A percentile compares a stretch with the other conserved stretches of the same genome.
These are phyloP conservation scores for Todiramphus saurophagus DNA, from an alignment of 2,113 vertebrate species.

Conservation along the genomic window DNA sequence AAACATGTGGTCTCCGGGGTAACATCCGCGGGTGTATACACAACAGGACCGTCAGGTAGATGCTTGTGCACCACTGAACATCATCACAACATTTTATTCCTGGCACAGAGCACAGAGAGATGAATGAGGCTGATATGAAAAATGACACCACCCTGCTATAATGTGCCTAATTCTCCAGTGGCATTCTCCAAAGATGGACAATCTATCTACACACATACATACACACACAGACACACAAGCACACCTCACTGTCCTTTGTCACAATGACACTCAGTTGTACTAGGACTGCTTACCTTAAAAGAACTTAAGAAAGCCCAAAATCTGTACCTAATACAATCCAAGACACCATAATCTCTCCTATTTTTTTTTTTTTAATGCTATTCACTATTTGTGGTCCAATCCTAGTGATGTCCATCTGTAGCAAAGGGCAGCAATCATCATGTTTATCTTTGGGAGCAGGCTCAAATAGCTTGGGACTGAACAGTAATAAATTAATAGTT, in stretches of 20 bases:
- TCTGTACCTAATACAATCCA: not conserved
- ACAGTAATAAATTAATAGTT: not conserved
- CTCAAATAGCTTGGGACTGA: not conserved
- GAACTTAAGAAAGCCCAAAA: not conserved
- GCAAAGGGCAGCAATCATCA: not conserved
- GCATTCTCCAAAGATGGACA: not conserved
- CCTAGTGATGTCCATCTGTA: not conserved
- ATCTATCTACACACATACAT: not conserved
- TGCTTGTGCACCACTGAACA: constrained; percentile 24
- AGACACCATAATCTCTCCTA: not conserved
- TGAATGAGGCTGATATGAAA: constrained; percentile 58
- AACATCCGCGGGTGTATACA: not conserved
- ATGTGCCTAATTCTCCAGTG: constrained; percentile 37
- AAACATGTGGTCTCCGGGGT: not conserved
- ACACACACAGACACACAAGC: not conserved
- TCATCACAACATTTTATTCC: constrained; percentile 23
- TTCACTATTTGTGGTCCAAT: not conserved
- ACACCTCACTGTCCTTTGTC: not conserved
- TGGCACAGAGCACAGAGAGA: constrained; percentile 10
- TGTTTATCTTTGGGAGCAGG: not conserved
- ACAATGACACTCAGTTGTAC: not conserved
- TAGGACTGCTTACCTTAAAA: not conserved
- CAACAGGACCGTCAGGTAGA: constrained; percentile 59
- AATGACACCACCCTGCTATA: constrained; percentile 32
- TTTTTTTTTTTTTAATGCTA: not conserved